A percentile compares a stretch with the other conserved stretches of the same genome.
phyloP scores from a whole-genome alignment of 1,140 invertebrate species.

The Onthophagus taurus region DNA sequence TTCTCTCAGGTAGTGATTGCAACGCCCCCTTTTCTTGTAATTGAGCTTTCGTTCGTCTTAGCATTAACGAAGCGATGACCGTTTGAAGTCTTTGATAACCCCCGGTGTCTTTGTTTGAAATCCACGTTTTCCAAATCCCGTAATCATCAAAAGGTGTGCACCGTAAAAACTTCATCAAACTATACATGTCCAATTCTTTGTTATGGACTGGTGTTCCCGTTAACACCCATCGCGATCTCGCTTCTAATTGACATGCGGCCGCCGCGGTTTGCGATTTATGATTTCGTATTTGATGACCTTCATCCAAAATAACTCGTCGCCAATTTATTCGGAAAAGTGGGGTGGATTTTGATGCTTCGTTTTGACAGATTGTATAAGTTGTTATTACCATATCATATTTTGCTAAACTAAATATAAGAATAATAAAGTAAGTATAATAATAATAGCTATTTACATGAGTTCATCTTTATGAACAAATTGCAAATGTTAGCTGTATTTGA shows the following conservation, averaged over 20 bases:
- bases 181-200: slow-evolving; percentile 80
- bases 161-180: slow-evolving; percentile 74
- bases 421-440: no score
- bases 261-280: slow-evolving; percentile 64
- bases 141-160: slow-evolving; percentile 83
- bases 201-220: slow-evolving; percentile 96
- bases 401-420: slow-evolving; percentile 43
- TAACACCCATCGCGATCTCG: slow-evolving; percentile 67
- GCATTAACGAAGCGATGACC: slow-evolving; percentile 69
- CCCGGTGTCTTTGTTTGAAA: slow-evolving; percentile 63
- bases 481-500: no score
- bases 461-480: no score
- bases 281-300: slow-evolving; percentile 88
- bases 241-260: slow-evolving; percentile 56
- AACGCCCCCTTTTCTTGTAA: slow-evolving; percentile 50
- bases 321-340: slow-evolving; percentile 59
- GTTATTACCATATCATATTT: slow-evolving; percentile 64
- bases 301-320: slow-evolving; percentile 84
- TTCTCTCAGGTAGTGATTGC: slow-evolving; percentile 55
- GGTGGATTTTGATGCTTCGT: slow-evolving; percentile 44
- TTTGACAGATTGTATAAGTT: slow-evolving; percentile 58
- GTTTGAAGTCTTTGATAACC: slow-evolving; percentile 64
- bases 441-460: no score
- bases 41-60: slow-evolving; percentile 76
- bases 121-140: slow-evolving; percentile 60